Base-by-base conservation (phyloP, 2,888 invertebrate genomes). In the Eupithecia exiguata region DNA sequence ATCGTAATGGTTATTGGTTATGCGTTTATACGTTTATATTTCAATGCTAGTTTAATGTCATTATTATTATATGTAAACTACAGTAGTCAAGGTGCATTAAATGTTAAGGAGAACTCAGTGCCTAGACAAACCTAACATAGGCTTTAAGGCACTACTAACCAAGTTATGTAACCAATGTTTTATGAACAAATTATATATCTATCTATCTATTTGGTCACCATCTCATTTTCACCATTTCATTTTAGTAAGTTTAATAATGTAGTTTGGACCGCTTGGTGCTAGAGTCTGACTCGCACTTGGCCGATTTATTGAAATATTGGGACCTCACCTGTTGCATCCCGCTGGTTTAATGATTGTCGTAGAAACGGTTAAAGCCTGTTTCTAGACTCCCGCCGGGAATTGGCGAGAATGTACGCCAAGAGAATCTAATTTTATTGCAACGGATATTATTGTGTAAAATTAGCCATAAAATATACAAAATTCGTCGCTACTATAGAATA, bases 291-390 rank as follows among this genome's bases (percentile, higher is more conserved):
- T 25, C 58, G 5, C 58, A 14, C 58, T 58, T 25, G 58, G 12
- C 58, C 14, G 14, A 14, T 79, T 72, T 74, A 68, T 14, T 70
- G 67, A 63, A 69, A 70, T 69, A 74, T 74, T 74, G 65, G 62
- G 43, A 43, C 35, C 21, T 65, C 77, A 76, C 69, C 76, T 76
- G 73, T 46, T 46, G 68, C 67, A 6, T 16, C 79, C 75, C 65
- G 79, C 72, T 75, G 72, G 66, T 71, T 38, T 65, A 71, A 58
- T 67, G 18, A 43, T 25, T 9, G 62, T 40, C 46, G 67, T 63
- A 53, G 38, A 74, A 36, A 63, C 58, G 12, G 25, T 58, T 58
- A 58, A 25, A 58, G 58, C 53, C 10, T 30, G 25, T 9, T 30
- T 68, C 67, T 74, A 61, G 67, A 74, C 67, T 70, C 73, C 18